A percentile compares a stretch with the other conserved stretches of the same genome.
These are phyloP conservation scores for Drosophila lowei DNA, from an alignment of 1,140 invertebrate genomes.

Conservation along the genomic window DNA sequence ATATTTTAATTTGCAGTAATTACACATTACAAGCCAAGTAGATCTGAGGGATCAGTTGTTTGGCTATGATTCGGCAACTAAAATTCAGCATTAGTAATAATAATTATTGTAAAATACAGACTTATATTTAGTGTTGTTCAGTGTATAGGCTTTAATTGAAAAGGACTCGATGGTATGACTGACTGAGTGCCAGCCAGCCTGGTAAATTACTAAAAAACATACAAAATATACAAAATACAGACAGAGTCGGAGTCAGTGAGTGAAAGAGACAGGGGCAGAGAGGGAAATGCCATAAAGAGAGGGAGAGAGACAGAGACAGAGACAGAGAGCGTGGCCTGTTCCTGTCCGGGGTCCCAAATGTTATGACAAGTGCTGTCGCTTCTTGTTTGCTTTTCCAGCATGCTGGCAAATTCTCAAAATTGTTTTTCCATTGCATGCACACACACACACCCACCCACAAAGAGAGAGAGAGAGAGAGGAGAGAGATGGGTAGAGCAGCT, in stretches of 20 bases:
- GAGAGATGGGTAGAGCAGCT: slow-evolving; percentile 1
- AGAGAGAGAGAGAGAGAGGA: slow-evolving; percentile 8
- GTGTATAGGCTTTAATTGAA: slow-evolving; percentile 56
- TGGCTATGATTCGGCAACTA: too few species aligned
- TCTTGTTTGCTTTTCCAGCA: slow-evolving; percentile 60
- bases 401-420: slow-evolving; percentile 58
- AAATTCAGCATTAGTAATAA: too few species aligned
- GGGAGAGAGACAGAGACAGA: not conserved
- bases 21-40: too few species aligned
- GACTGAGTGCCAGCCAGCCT: slow-evolving; percentile 27
- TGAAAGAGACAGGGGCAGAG: not conserved
- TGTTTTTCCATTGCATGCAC: slow-evolving; percentile 54
- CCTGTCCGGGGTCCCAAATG: slow-evolving; percentile 54
- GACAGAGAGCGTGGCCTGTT: slow-evolving; percentile 28
- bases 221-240: slow-evolving; percentile 60
- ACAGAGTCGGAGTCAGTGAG: not conserved
- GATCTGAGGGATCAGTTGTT: too few species aligned
- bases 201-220: slow-evolving; percentile 61
- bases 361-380: slow-evolving; percentile 71
- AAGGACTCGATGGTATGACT: slow-evolving; percentile 35
- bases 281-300: not conserved
- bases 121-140: too few species aligned
- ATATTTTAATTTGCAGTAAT: too few species aligned
- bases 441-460: not conserved
- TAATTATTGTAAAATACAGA: too few species aligned